A percentile compares a stretch with the other conserved stretches of the same genome.
Conservation (phyloP, 2,888 invertebrate genomes). For the Athetis lepigone region DNA sequence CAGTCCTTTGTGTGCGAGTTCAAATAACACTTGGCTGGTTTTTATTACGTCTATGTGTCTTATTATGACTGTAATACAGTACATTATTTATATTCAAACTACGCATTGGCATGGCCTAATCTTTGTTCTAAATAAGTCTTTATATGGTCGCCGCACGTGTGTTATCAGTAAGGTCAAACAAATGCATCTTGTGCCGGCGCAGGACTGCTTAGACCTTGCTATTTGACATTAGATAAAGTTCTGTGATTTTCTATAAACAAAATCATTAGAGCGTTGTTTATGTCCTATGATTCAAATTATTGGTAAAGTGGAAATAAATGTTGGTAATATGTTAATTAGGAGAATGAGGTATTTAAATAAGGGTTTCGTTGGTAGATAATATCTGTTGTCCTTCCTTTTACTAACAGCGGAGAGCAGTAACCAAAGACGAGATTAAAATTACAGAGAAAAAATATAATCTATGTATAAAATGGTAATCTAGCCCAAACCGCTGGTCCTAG, state of each 20-base stretch:
- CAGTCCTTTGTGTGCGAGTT: too few species aligned
- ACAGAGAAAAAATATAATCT: too few species aligned
- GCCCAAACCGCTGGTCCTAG: too few species aligned
- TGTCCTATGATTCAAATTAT: slow-evolving; percentile 14
- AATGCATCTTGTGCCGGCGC: slow-evolving; percentile 62
- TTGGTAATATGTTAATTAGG: background rate
- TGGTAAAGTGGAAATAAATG: background rate
- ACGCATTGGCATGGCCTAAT: slow-evolving; percentile 49
- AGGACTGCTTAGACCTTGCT: slow-evolving; percentile 60
- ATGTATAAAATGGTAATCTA: too few species aligned
- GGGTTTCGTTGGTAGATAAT: background rate
- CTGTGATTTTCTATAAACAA: slow-evolving; percentile 43
- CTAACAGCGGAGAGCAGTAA: too few species aligned
- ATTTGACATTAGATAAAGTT: slow-evolving; percentile 61
- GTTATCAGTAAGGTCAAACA: slow-evolving; percentile 66
- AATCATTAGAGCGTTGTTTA: slow-evolving; percentile 24
- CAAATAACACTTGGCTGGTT: too few species aligned
- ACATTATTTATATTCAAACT: slow-evolving; percentile 28
- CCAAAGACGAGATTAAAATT: too few species aligned
- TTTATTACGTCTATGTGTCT: background rate
- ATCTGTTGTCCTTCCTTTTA: too few species aligned
- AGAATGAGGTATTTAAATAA: background rate
- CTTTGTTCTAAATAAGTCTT: slow-evolving; percentile 59
- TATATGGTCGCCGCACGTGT: slow-evolving; percentile 45
- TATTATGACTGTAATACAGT: slow-evolving; percentile 12